Evolutionary conservation across 2,797 vertebrate genomes (phyloP).

Genomic region (Hephaestus fuliginosus): DNA sequence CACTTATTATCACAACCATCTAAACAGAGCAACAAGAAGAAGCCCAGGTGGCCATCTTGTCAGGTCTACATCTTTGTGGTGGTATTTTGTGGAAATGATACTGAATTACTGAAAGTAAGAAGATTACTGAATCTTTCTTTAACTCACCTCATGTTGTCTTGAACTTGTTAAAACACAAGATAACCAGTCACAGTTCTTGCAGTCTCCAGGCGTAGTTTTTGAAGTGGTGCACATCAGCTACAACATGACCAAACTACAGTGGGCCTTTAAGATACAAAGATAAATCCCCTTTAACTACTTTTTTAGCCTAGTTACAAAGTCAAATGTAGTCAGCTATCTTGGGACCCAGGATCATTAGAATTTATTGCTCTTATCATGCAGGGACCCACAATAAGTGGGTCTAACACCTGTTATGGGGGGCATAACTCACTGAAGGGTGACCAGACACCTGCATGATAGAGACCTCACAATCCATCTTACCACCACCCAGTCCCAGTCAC

Average conservation of each 20-base stretch:
- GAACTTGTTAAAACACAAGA: background rate
- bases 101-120: background rate
- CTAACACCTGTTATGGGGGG: slow-evolving; percentile 39
- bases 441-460: slow-evolving; percentile 55
- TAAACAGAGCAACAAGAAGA: background rate
- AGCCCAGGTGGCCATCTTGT: background rate
- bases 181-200: background rate
- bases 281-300: background rate
- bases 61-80: background rate
- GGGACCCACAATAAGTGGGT: slow-evolving; percentile 24
- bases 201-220: background rate
- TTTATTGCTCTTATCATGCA: slow-evolving; percentile 40
- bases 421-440: slow-evolving; percentile 45
- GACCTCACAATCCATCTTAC: slow-evolving; percentile 45
- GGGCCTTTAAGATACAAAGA: background rate
- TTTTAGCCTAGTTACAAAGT: slow-evolving; percentile 10
- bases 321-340: slow-evolving; percentile 15
- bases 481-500: background rate
- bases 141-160: background rate
- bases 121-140: background rate
- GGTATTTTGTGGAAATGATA: background rate
- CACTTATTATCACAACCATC: background rate
- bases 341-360: slow-evolving; percentile 40
- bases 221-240: background rate
- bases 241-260: background rate